phyloP scores from a whole-genome alignment of 2,888 invertebrate genomes.

The Napeogenes sylphis region DNA sequence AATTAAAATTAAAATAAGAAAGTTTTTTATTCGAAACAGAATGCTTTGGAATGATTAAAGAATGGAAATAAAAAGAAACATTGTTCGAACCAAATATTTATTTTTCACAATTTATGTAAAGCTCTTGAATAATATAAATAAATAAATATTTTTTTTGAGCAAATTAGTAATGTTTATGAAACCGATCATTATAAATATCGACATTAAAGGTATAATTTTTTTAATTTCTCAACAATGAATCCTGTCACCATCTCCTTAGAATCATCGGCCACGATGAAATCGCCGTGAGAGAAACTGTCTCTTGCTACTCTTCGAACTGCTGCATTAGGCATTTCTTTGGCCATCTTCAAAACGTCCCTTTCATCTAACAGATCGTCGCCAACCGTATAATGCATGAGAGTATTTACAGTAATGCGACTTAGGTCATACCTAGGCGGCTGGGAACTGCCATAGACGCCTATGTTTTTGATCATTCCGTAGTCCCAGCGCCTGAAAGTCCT shows the following conservation, averaged over 20 bases:
- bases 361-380: slow-evolving; percentile 33
- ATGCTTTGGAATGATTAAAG: no score
- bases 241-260: slow-evolving; percentile 32
- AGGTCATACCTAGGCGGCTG: slow-evolving; percentile 34
- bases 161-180: no score
- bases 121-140: no score
- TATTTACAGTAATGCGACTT: slow-evolving; percentile 28
- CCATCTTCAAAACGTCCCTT: slow-evolving; percentile 36
- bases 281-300: slow-evolving; percentile 32
- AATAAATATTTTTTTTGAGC: no score
- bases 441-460: slow-evolving; percentile 28
- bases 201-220: slow-evolving; percentile 11
- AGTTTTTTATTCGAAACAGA: no score
- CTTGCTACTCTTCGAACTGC: slow-evolving; percentile 30
- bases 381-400: slow-evolving; percentile 35
- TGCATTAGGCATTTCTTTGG: slow-evolving; percentile 29
- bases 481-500: slow-evolving; percentile 36
- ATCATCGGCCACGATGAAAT: slow-evolving; percentile 32
- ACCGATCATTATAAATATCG: no score
- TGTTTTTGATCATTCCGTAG: slow-evolving; percentile 30
- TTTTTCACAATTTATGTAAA: no score
- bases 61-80: no score
- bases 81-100: no score
- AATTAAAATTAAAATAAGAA: no score
- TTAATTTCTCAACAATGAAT: slow-evolving; percentile 31